Base-by-base conservation (phyloP, 1,140 invertebrate species). In the Drosophila subpulchrella region DNA sequence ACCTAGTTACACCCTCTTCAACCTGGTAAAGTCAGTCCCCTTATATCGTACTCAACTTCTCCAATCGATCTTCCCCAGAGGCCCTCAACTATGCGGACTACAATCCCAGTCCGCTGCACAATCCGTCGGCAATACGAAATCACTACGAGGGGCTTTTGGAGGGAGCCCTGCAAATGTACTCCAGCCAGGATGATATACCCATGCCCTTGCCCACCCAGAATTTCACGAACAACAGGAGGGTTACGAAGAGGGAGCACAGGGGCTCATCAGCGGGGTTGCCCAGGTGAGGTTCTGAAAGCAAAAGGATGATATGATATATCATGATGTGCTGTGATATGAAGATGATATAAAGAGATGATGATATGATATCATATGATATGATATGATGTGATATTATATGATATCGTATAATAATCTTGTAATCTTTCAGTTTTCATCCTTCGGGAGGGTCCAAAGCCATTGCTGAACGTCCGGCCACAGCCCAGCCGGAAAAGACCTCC, bases 111-210 rank as follows among this genome's bases (percentile, higher is more conserved):
- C 91, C 91, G 36, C 62, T 91, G 54, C 79, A 88, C 60, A 91
- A 92, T 85, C 91, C 92, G 38, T 85, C 85, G 65, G 83, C 81
- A 34, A 92, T 92, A 56, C 74, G 91, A 54, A 91, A 86, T 57
- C 91, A 92, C 34, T 92, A 90, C 50, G 91, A 92, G 68, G 92
- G 90, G 34, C 59, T 92, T 11, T 78, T 92, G 11, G 92, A 92
- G 77, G 91, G 91, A 24, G 92, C 91, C 54, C 84, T 92, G 39
- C 90, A 92, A 75, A 86, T 92, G 81, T 92, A 92, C 70, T 81
- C 90, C 75, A 92, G 82, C 71, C 89, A 92, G 72, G 84, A 91
- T 44, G 91, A 92, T 55, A 60, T 91, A 41, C 86, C 90, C 11
- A 92, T 81, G 77, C 89, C 88, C 56, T 47, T 91, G 77, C 82